phyloP scores from a whole-genome alignment of 1,140 invertebrate species.

The Caenorhabditis brenneri region DNA sequence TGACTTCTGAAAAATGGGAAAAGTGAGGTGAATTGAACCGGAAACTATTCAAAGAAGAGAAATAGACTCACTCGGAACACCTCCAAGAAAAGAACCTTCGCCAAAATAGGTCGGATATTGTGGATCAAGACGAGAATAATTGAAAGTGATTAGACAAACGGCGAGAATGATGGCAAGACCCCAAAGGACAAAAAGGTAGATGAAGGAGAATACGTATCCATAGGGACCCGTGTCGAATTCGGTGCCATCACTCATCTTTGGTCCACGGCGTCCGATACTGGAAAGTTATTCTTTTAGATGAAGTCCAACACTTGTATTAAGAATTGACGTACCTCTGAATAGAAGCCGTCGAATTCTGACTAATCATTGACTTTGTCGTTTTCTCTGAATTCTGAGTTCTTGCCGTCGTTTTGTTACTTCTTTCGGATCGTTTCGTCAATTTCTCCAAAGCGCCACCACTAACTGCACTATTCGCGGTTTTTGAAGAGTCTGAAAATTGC shows the following conservation, averaged over 20 bases:
- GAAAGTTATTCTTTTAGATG: too few species aligned
- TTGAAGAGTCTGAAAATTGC: slow-evolving; percentile 24
- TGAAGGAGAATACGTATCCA: slow-evolving; percentile 12
- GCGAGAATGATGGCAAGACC: slow-evolving; percentile 1
- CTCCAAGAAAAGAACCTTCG: slow-evolving; percentile 25
- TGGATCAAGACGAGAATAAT: slow-evolving; percentile 6
- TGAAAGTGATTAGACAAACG: not conserved
- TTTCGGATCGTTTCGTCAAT: too few species aligned
- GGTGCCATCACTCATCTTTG: slow-evolving; percentile 16
- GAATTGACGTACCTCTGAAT: slow-evolving; percentile 10
- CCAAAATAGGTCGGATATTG: slow-evolving; percentile 32
- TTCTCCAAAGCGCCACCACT: too few species aligned
- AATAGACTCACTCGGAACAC: slow-evolving; percentile 11
- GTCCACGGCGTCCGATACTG: not conserved
- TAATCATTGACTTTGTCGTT: not conserved
- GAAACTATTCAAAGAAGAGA: not conserved
- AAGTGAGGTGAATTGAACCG: not conserved
- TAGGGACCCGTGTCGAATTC: slow-evolving; percentile 9
- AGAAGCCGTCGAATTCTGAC: not conserved
- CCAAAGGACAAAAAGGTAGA: slow-evolving; percentile 3
- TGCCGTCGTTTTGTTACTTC: too few species aligned
- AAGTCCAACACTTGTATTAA: too few species aligned
- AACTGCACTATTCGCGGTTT: slow-evolving; percentile 6
- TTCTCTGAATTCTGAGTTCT: not conserved
- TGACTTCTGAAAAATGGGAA: not conserved